Evolutionary conservation across 1,140 invertebrate genomes (phyloP).

Genomic region (Cepaea nemoralis): DNA sequence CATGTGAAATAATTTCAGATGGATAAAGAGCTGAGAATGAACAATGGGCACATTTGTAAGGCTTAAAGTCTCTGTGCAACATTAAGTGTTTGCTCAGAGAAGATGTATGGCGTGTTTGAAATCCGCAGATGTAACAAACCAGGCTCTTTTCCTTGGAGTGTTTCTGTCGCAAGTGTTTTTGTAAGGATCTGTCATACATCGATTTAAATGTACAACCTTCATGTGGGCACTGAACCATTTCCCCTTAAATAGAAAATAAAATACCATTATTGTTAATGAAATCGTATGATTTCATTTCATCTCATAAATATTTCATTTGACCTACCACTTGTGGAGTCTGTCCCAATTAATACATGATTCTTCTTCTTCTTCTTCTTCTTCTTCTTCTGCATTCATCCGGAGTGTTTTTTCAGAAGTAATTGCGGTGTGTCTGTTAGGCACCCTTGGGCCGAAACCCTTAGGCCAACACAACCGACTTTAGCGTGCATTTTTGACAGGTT

Average conservation of each 20-base stretch:
- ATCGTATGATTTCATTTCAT: too few species aligned
- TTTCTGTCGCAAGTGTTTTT: conserved; percentile 32
- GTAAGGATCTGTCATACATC: conserved; percentile 25
- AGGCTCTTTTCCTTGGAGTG: conserved; percentile 28
- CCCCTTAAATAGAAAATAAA: conserved; percentile 18
- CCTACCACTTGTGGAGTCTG: too few species aligned
- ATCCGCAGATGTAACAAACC: conserved; percentile 29
- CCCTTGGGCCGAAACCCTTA: too few species aligned
- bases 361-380: too few species aligned
- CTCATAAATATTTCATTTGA: too few species aligned
- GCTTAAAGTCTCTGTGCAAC: conserved; percentile 28
- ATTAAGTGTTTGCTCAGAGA: conserved; percentile 33
- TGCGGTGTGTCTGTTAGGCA: too few species aligned
- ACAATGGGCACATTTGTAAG: conserved; percentile 35
- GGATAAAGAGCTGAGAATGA: conserved; percentile 13
- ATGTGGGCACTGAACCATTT: conserved; percentile 25
- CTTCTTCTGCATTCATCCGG: too few species aligned
- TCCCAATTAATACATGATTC: too few species aligned
- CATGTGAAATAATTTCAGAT: conserved; percentile 26
- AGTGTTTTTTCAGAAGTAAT: too few species aligned
- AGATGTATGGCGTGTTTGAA: conserved; percentile 32
- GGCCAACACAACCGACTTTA: too few species aligned
- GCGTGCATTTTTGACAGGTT: too few species aligned
- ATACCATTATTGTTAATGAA: too few species aligned
- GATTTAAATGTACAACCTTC: conserved; percentile 30